phyloP scores from a whole-genome alignment of 2,113 vertebrate species.

The Eolophus roseicapilla region DNA sequence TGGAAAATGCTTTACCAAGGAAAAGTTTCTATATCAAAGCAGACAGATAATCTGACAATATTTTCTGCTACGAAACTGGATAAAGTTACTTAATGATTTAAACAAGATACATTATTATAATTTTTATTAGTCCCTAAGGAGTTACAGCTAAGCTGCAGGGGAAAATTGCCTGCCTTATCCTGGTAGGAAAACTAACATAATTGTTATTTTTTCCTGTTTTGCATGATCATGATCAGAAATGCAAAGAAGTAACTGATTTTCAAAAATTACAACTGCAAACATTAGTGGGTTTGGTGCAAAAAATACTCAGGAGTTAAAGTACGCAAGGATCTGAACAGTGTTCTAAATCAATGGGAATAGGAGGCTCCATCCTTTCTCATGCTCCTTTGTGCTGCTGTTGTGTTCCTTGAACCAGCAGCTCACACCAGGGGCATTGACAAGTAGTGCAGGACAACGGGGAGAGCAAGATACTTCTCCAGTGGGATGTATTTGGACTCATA shows the following conservation, averaged over 20 bases:
- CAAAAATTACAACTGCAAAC: neutral
- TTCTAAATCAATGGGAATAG: neutral
- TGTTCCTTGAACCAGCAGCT: neutral
- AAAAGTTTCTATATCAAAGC: slow-evolving; percentile 63
- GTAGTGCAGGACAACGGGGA: neutral
- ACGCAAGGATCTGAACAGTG: neutral
- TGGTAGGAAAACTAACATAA: neutral
- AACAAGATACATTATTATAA: slow-evolving; percentile 27
- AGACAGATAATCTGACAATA: slow-evolving; percentile 50
- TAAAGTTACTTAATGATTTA: slow-evolving; percentile 62
- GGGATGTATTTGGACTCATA: neutral
- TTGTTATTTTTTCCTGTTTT: neutral
- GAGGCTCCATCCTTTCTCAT: neutral
- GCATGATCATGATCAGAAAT: neutral
- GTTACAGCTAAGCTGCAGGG: neutral
- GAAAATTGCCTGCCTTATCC: neutral
- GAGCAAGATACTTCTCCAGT: neutral
- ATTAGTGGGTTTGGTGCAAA: neutral
- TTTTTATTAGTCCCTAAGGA: slow-evolving; percentile 50
- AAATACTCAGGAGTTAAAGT: neutral
- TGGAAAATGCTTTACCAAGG: slow-evolving; percentile 35
- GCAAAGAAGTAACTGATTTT: neutral
- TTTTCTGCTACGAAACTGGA: slow-evolving; percentile 36
- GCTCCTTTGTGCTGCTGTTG: neutral
- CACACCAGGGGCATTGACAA: neutral